Base-by-base conservation (phyloP, 2,113 vertebrate species). In the Ammodytes dubius region DNA sequence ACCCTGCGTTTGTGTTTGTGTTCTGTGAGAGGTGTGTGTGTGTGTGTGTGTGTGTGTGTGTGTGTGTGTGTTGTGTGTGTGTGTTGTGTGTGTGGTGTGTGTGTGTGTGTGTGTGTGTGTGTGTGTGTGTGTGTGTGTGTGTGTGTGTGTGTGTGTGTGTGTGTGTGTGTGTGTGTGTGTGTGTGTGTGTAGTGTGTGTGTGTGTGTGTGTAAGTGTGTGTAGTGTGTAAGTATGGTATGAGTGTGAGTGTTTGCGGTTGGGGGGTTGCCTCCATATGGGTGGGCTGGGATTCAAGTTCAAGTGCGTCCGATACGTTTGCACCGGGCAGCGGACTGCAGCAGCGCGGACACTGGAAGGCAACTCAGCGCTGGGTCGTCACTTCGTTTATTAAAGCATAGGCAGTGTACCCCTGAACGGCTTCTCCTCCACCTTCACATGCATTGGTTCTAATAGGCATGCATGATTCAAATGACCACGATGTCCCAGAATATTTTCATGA, bases 221-320 rank as follows among this genome's bases (percentile, higher is more conserved):
- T 95, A n/a, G 93, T 95, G 94, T 94, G 95, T 95, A 94, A 95
- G 95, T n/a, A n/a, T n/a, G n/a, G 94, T 95, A 95, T 94, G 95
- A 94, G 94, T 92, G 95, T 39, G 95, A 93, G 95, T 95, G 95
- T 96, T 95, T 96, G 95, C 95, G 96, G 96, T 95, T 96, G 95
- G 96, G 95, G 96, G 96, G 95, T 96, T 97, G 96, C 96, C 96
- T 97, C 95, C 95, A 53, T 95, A 95, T 95, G 94, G 96, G 96
- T 95, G 95, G 96, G 95, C 96, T 96, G 96, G 96, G 95, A 96
- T 96, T 96, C 96, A 97, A 97, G 97, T 98, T 98, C 96, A 99
- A 97, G 97, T 97, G 94, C 95, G 96, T 95, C 96, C 96, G 96
- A 96, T 97, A 97, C 96, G 96, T 96, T 96, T 54, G 13, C 74